phyloP scores from a whole-genome alignment of 2,113 vertebrate species.

The Probosciger aterrimus region DNA sequence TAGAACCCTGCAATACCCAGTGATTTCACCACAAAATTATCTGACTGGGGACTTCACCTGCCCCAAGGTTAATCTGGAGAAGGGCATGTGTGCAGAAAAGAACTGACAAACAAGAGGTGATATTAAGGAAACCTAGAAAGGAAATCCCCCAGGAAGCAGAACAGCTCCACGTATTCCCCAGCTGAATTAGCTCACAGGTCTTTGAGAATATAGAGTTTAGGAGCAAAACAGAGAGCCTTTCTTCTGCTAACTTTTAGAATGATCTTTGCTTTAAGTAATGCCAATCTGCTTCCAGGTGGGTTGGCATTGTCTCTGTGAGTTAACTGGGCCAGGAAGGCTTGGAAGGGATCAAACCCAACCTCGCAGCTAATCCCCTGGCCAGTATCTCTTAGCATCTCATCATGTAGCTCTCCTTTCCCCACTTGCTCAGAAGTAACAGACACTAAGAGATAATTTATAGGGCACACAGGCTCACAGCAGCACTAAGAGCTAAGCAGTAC shows the following conservation, averaged over 20 bases:
- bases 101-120: neutral
- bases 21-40: constrained; percentile 29
- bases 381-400: neutral
- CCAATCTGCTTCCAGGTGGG: neutral
- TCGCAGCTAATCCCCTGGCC: neutral
- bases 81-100: neutral
- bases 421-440: neutral
- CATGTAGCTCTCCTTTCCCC: neutral
- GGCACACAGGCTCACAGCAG: neutral
- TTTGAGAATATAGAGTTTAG: neutral
- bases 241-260: neutral
- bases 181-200: neutral
- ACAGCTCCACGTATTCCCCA: neutral
- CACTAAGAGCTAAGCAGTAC: neutral
- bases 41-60: neutral
- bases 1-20: neutral
- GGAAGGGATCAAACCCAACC: neutral
- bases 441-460: neutral
- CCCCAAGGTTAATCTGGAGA: neutral
- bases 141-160: neutral
- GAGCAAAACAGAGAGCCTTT: neutral
- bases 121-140: neutral
- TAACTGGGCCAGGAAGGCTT: neutral
- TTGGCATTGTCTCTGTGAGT: rapidly evolving
- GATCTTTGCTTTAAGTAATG: neutral